Evolutionary conservation across 35 echinoderm and acorn worm species (phyloP).

Genomic region (Patiria miniata): DNA sequence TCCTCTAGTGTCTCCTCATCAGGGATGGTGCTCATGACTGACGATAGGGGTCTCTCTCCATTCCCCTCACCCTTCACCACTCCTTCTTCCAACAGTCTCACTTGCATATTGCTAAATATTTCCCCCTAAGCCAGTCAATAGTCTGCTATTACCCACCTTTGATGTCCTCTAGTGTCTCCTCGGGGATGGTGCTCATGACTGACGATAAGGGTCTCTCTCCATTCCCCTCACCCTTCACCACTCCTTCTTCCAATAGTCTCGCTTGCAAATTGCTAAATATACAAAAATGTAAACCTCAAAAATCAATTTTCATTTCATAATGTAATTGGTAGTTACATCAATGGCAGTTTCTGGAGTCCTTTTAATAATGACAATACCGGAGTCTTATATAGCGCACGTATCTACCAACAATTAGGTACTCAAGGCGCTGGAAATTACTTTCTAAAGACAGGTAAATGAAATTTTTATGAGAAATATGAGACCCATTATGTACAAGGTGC

Average conservation of each 20-base stretch:
- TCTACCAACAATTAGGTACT: no score
- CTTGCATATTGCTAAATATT: constrained; percentile 79
- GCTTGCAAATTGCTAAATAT: constrained; percentile 78
- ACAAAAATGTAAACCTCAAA: no score
- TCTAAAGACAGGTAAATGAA: no score
- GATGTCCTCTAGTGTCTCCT: constrained; percentile 88
- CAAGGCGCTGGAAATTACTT: no score
- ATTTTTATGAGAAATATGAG: no score
- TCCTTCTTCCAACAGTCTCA: constrained; percentile 70
- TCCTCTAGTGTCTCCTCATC: constrained; percentile 83
- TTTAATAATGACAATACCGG: no score
- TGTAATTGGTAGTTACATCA: no score
- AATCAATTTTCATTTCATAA: no score
- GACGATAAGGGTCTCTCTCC: constrained; percentile 78
- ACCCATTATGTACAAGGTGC: no score
- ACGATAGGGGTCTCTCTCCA: constrained; percentile 72
- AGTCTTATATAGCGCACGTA: no score
- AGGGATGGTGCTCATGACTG: constrained; percentile 67
- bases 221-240: constrained; percentile 52
- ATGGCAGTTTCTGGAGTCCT: no score
- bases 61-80: constrained; percentile 53
- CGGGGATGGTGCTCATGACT: constrained; percentile 62
- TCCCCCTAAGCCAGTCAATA: no score
- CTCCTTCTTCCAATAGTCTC: constrained; percentile 70
- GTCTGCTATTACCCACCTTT: constrained; percentile 76